These are phyloP conservation scores for Xyliphius kryptos DNA, from an alignment of 2,113 vertebrate genomes.

Conservation along the genomic window DNA sequence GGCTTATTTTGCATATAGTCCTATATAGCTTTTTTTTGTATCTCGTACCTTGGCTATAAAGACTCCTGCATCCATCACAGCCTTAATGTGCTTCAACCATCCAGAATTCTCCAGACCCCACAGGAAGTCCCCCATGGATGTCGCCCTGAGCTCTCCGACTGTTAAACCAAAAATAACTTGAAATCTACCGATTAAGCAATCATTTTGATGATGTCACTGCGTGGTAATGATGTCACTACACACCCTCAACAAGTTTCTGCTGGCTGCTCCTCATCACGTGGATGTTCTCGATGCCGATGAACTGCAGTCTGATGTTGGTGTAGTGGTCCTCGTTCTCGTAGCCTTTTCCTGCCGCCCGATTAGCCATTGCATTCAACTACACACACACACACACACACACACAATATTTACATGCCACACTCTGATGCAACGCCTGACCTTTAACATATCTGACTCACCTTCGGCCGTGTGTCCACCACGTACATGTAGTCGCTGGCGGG, in stretches of 20 bases:
- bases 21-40: too few relatives aligned
- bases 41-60: conserved; percentile 84
- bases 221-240: conserved; percentile 3
- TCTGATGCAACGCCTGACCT: neutral
- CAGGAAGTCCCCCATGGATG: conserved; percentile 91
- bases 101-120: conserved; percentile 93
- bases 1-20: too few relatives aligned
- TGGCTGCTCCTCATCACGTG: conserved; percentile 95
- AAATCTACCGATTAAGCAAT: neutral
- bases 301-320: conserved; percentile 92
- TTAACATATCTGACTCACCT: too few relatives aligned
- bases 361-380: conserved; percentile 95
- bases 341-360: conserved; percentile 90
- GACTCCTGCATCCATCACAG: conserved; percentile 84
- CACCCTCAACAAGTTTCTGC: conserved; percentile 92
- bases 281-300: too few relatives aligned
- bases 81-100: conserved; percentile 95
- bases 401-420: neutral
- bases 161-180: conserved; percentile 29
- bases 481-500: conserved; percentile 87
- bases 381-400: conserved; percentile 38
- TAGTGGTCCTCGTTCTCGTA: conserved; percentile 98
- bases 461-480: conserved; percentile 92
- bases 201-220: neutral
- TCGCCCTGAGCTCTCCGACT: conserved; percentile 85